These are phyloP conservation scores for Oceanodroma leucorhoa DNA, from an alignment of 2,797 vertebrate genomes.

Conservation along the genomic window DNA sequence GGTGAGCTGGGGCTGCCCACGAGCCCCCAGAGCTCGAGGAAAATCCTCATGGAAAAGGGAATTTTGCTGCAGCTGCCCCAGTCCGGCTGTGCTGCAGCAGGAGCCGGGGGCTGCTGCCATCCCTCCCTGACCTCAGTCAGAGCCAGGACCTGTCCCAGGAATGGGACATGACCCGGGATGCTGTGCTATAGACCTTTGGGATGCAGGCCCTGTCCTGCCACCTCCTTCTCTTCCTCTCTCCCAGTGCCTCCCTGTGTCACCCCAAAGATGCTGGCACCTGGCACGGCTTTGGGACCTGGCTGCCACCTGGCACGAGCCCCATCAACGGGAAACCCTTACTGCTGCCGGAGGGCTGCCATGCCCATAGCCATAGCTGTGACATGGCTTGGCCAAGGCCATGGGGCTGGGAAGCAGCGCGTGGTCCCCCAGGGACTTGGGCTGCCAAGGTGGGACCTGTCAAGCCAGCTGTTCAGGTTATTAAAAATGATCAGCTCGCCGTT, in stretches of 20 bases:
- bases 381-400: neutral
- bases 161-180: rapidly evolving
- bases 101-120: neutral
- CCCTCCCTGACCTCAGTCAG: neutral
- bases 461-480: neutral
- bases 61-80: neutral
- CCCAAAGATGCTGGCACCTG: neutral
- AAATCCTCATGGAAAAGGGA: neutral
- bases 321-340: rapidly evolving
- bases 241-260: neutral
- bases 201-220: neutral
- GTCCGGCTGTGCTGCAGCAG: neutral
- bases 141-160: neutral
- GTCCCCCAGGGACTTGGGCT: rapidly evolving
- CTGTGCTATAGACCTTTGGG: neutral
- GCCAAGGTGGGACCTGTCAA: neutral
- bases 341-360: neutral
- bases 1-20: rapidly evolving
- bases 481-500: neutral
- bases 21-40: neutral
- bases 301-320: neutral
- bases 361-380: neutral
- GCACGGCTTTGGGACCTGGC: neutral
- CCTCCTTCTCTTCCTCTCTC: neutral
- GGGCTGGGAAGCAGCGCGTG: neutral